Evolutionary conservation across 2,797 vertebrate genomes (phyloP).

Genomic region (Crax fasciolata): DNA sequence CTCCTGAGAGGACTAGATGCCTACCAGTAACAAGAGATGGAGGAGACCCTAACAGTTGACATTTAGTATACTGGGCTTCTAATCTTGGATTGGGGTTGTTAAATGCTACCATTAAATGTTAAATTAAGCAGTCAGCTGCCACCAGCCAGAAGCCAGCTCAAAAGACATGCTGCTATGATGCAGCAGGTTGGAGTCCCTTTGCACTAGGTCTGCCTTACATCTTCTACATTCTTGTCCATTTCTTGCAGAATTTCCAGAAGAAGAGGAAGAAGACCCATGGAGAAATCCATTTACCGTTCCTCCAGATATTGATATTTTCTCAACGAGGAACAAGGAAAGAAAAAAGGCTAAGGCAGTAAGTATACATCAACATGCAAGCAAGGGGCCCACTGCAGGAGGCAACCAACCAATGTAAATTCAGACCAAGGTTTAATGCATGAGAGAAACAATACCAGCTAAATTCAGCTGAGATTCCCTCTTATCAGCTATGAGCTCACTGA

Average conservation of each 20-base stretch:
- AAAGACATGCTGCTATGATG: not conserved
- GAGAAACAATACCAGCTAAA: not conserved
- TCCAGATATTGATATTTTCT: slow-evolving; percentile 81
- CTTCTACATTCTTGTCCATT: not conserved
- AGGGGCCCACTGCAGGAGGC: not conserved
- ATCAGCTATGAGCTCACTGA: not conserved
- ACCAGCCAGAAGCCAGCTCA: not conserved
- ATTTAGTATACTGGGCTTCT: not conserved
- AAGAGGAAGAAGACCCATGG: not conserved
- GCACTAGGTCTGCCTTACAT: not conserved
- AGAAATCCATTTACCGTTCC: slow-evolving; percentile 89
- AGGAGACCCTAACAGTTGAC: not conserved
- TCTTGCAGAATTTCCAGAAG: slow-evolving; percentile 3
- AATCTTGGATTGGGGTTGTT: not conserved
- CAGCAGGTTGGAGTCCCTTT: not conserved
- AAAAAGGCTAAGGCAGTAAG: slow-evolving; percentile 79
- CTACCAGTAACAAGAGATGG: not conserved
- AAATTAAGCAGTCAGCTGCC: not conserved
- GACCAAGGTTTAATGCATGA: not conserved
- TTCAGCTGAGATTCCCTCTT: not conserved
- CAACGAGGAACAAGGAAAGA: slow-evolving; percentile 81
- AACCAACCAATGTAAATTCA: not conserved
- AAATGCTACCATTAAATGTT: not conserved
- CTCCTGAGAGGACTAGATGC: too few relatives aligned
- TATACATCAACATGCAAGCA: not conserved